Percentiles rank a stretch among this genome's conserved stretches.
Evolutionary conservation across 2,888 invertebrate genomes (phyloP).

Genomic region (Chymomyza fuscimana): DNA sequence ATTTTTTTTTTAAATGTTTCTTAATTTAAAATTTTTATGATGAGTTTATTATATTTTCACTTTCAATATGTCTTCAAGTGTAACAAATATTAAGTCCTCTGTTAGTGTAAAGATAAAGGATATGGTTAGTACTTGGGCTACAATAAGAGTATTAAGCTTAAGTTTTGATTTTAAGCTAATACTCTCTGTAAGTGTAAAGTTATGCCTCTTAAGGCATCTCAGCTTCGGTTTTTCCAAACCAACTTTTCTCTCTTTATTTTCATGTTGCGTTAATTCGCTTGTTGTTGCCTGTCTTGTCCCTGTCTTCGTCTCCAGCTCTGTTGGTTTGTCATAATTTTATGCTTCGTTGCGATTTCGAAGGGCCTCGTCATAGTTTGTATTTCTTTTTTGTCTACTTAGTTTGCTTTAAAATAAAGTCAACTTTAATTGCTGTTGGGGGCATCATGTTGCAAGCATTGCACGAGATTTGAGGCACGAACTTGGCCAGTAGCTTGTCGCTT

Average conservation of each 20-base stretch:
- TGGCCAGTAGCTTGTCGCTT: conserved; percentile 19
- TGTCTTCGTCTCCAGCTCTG: neutral
- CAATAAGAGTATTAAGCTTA: too few species aligned
- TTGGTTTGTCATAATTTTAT: conserved; percentile 52
- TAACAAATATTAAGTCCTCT: too few species aligned
- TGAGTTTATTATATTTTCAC: too few species aligned
- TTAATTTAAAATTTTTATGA: too few species aligned
- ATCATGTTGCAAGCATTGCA: conserved; percentile 52
- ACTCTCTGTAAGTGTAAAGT: too few species aligned
- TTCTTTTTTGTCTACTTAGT: conserved; percentile 7
- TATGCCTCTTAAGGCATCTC: too few species aligned
- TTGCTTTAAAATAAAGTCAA: conserved; percentile 43
- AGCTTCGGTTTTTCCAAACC: too few species aligned
- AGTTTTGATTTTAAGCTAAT: too few species aligned
- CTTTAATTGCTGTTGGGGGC: conserved; percentile 62
- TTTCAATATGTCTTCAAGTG: too few species aligned
- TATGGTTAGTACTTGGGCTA: too few species aligned
- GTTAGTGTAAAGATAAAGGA: too few species aligned
- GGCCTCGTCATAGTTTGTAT: conserved; percentile 58
- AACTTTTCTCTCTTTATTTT: neutral
- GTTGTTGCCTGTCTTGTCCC: neutral
- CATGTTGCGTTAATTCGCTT: conserved; percentile 25
- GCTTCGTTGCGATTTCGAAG: conserved; percentile 59
- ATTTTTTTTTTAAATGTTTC: too few species aligned
- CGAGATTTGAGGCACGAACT: neutral